Evolutionary conservation across 2,113 vertebrate species (phyloP), one percentile per base, ranked within the genome.

Genomic region (Australoheros scitulus): DNA sequence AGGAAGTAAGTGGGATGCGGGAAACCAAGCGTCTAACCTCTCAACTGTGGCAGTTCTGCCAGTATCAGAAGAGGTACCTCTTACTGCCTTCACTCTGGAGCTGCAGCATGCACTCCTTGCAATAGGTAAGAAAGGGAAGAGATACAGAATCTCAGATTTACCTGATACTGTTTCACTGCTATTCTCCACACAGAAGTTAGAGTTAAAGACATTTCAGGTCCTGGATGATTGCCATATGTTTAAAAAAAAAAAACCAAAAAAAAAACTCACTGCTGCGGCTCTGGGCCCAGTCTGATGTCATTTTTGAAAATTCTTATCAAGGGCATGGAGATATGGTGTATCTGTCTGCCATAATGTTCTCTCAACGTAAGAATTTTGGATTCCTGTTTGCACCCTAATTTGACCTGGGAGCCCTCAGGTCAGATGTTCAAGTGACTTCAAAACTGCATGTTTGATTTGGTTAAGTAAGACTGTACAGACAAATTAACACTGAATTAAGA

Each of bases 41-140:
- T 97, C 97, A 87, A 99, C 98, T 0, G 97, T 99, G 41, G 94
- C 98, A 0, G 94, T 97, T 70, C 95, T 99, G 93, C 98, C 98
- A 0, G 98, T 97, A 20, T 97, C 97, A 0, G 98, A 99, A 76
- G 98, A 99, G 0, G 98, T 98, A 18, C 98, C 98, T 0, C 96
- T 99, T 4, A 97, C 97, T 0, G 93, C 98, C 88, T 99, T 99
- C 43, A 96, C 97, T 13, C 91, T 99, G 95, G 98, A 99, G 92
- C 96, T 99, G 58, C 96, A 97, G 88, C 97, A 98, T 0, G 98
- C 98, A 6, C 97, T 99, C 77, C 87, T 94, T 0, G 96, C 97
- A 24, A 97, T 99, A 3, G 97, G 98, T 99, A 92, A 76, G 26
- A 63, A 43, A 56, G 36, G 43, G 5, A 64, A 55, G 26, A 13